Percentiles rank a stretch among this genome's conserved stretches.
phyloP scores from a whole-genome alignment of 2,113 vertebrate species.

The Megaceryle torquata region DNA sequence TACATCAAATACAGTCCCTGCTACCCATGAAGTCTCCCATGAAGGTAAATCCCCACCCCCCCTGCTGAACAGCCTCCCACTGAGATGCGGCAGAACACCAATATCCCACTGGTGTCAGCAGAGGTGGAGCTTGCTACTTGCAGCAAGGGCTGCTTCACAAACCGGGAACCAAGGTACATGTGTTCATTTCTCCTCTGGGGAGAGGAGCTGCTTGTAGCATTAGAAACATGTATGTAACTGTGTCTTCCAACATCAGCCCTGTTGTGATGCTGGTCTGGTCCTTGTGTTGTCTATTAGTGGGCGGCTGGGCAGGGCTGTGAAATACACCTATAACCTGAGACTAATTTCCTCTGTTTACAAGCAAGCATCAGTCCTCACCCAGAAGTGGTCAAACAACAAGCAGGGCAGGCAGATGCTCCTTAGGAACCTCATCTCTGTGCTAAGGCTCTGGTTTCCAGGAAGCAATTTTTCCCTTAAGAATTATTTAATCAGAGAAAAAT shows the following conservation, averaged over 20 bases:
- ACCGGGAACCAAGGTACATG: accelerated
- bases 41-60: neutral
- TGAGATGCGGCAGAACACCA: neutral
- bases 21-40: neutral
- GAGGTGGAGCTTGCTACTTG: neutral
- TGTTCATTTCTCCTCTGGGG: neutral
- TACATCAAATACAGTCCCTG: neutral
- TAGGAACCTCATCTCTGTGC: slow-evolving; percentile 6
- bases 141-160: neutral
- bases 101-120: neutral
- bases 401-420: slow-evolving; percentile 7
- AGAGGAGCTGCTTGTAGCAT: neutral
- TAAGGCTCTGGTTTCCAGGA: slow-evolving; percentile 62
- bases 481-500: slow-evolving; percentile 63
- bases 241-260: neutral
- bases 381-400: neutral
- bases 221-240: neutral
- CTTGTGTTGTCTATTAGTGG: neutral
- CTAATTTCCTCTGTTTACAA: neutral
- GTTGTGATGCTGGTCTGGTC: neutral
- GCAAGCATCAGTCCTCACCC: neutral
- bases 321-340: neutral
- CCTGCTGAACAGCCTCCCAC: neutral
- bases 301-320: neutral
- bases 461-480: slow-evolving; percentile 61